Percentiles rank a stretch among this genome's conserved stretches.
phyloP scores from a whole-genome alignment of 2,888 invertebrate species.

The Galerucella pusilla region DNA sequence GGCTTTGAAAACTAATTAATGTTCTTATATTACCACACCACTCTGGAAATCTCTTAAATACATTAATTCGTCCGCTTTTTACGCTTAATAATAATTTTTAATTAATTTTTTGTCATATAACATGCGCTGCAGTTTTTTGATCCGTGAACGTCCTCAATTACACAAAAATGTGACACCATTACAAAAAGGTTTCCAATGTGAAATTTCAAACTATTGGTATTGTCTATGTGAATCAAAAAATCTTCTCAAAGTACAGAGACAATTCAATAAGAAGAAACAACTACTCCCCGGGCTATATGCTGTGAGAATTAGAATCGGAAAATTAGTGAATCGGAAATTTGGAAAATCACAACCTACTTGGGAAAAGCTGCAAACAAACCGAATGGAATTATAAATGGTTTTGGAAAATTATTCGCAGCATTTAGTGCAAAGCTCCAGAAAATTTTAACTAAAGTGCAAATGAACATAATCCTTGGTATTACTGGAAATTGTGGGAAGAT shows the following conservation, averaged over 20 bases:
- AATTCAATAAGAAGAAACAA: too few species aligned
- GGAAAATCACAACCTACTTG: neutral
- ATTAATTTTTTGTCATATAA: neutral
- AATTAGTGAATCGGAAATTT: neutral
- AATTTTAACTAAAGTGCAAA: neutral
- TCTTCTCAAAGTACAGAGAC: too few species aligned
- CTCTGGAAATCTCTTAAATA: neutral
- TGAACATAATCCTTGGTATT: neutral
- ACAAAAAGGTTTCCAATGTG: too few species aligned
- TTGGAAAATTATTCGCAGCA: neutral
- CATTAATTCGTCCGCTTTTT: neutral
- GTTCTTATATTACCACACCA: neutral
- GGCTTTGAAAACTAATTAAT: neutral
- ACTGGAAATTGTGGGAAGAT: neutral
- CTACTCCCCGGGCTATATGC: too few species aligned
- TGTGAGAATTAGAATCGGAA: too few species aligned
- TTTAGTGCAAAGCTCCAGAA: constrained; percentile 5
- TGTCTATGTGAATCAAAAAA: too few species aligned
- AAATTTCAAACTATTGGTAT: too few species aligned
- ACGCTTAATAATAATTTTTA: neutral
- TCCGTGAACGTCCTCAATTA: too few species aligned
- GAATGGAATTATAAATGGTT: neutral
- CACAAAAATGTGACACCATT: too few species aligned
- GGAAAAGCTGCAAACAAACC: neutral
- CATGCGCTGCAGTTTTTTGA: too few species aligned